Evolutionary conservation across 2,113 vertebrate genomes (phyloP).

Genomic region (Clupea harengus): DNA sequence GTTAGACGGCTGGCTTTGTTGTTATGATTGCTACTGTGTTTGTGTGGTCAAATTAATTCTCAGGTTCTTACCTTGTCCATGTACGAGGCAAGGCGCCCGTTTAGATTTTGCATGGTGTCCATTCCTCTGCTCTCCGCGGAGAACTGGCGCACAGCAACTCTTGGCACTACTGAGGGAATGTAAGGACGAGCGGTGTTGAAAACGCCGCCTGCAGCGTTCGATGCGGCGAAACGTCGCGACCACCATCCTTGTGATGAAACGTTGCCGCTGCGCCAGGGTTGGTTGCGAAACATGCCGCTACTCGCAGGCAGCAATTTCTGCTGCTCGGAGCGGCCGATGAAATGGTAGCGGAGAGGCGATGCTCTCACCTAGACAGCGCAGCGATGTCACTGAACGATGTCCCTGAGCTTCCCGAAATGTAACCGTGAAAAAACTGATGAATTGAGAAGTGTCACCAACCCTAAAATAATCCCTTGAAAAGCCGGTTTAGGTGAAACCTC

Average conservation of each 20-base stretch:
- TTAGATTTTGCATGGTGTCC: not conserved
- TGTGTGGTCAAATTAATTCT: too few species aligned
- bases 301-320: not conserved
- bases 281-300: not conserved
- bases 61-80: not conserved
- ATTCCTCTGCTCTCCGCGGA: not conserved
- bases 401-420: not conserved
- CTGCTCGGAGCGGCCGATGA: not conserved
- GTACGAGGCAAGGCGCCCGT: not conserved
- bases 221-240: not conserved
- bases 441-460: not conserved
- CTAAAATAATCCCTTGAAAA: not conserved
- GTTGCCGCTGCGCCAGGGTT: not conserved
- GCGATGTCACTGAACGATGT: not conserved
- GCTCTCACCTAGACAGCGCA: not conserved
- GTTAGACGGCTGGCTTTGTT: too few species aligned
- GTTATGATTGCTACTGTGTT: too few species aligned
- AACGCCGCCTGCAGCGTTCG: not conserved
- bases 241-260: not conserved
- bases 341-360: not conserved
- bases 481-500: not conserved
- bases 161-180: not conserved
- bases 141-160: not conserved
- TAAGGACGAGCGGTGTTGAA: not conserved
- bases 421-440: too few species aligned